Evolutionary conservation across 2,113 vertebrate genomes (phyloP).

Genomic region (Xenopus tropicalis): UCB_Xtro_10.0 CM004443.2:144544501-144545000

Average conservation of each 20-base stretch:
- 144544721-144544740: conserved; percentile 69
- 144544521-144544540: conserved; percentile 51
- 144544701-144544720: conserved; percentile 72
- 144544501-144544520: conserved; percentile 23
- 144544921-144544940: too few species aligned
- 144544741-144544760: conserved; percentile 69
- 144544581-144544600: conserved; percentile 67
- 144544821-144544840: too few species aligned
- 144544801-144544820: too few species aligned
- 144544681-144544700: conserved; percentile 68
- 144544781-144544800: background rate
- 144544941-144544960: too few species aligned
- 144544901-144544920: too few species aligned
- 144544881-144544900: too few species aligned
- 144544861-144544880: too few species aligned
- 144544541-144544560: conserved; percentile 70
- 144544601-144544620: conserved; percentile 64
- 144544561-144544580: conserved; percentile 60
- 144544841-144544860: too few species aligned
- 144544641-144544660: conserved; percentile 68
- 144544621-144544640: conserved; percentile 68
- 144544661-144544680: conserved; percentile 69
- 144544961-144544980: too few species aligned
- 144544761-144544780: background rate
- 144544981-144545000: too few species aligned